Percentiles rank a stretch among this genome's conserved stretches.
Evolutionary conservation across 2,797 vertebrate genomes (phyloP).

Genomic region (Aythya fuligula): DNA sequence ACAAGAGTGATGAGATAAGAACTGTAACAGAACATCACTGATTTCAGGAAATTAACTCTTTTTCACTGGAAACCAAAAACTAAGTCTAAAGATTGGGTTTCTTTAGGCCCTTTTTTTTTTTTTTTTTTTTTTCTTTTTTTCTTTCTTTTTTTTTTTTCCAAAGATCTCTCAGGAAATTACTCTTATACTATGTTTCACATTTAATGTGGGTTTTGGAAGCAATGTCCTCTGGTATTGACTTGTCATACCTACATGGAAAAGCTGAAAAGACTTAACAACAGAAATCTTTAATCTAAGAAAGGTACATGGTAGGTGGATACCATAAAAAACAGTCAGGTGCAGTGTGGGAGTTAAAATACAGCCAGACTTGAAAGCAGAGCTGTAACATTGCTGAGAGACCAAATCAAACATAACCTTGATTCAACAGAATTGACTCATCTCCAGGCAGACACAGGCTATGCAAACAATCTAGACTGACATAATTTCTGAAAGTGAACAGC

Average conservation of each 20-base stretch:
- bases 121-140: background rate
- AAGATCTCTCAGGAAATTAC: background rate
- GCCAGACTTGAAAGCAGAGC: background rate
- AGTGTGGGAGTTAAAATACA: slow-evolving; percentile 40
- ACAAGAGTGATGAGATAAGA: slow-evolving; percentile 24
- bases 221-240: background rate
- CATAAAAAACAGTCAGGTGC: background rate
- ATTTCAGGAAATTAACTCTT: slow-evolving; percentile 32
- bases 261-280: background rate
- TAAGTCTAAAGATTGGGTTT: background rate
- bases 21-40: slow-evolving; percentile 5
- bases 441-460: background rate
- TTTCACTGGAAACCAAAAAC: slow-evolving; percentile 24
- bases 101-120: background rate
- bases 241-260: slow-evolving; percentile 30
- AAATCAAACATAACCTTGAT: background rate
- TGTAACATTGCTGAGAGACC: background rate
- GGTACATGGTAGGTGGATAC: background rate
- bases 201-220: background rate
- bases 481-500: slow-evolving; percentile 8
- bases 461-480: background rate
- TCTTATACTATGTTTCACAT: background rate
- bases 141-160: background rate
- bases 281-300: background rate
- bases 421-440: slow-evolving; percentile 22